Base-by-base conservation (phyloP, 2,888 invertebrate species). In the Troides helena region DNA sequence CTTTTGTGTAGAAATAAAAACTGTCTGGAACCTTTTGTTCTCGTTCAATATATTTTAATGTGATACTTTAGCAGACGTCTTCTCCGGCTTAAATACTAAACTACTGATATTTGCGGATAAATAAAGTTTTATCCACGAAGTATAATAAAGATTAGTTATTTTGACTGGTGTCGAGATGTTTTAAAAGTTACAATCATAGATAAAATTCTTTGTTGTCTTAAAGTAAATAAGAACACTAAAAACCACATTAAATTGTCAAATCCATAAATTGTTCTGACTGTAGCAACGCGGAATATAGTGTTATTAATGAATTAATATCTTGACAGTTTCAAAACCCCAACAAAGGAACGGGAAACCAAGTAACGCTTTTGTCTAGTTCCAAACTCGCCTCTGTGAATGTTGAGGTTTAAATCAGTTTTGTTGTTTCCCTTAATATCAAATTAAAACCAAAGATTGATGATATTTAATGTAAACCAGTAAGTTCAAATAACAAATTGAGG, bases 331-430 rank as follows among this genome's bases (percentile, higher is more conserved):
- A 36, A 56, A 63, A 36, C 64, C 56, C 39, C 53, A 39, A 56
- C 57, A 58, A 65, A 57, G 43, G 53, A 65, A 65, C 36, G 57
- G 57, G 56, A 65, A 65, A 65, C 57, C 36, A 25, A 65, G 43
- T 65, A 65, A 65, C 57, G 65, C 57, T 58, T 65, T 65, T 57
- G 56, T 65, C 36, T 43, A 58, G 57, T 65, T 65, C 57, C 58
- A 43, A 57, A 39, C 57, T 57, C 21, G 57, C 36, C 57, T 10
- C 65, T 30, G 30, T 53, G 21, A 65, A 65, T 43, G 65, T 58
- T 58, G 14, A 58, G 23, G 58, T 43, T 58, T 21, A 65, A 65
- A 65, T 43, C 23, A 36, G 21, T 65, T 65, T 58, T 65, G 43
- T 17, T 39, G 6, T 43, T 57, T 23, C 1, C 30, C 25, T 56